Percentiles rank a stretch among this genome's conserved stretches.
phyloP scores from a whole-genome alignment of 2,888 invertebrate genomes.

The Dolomedes plantarius region DNA sequence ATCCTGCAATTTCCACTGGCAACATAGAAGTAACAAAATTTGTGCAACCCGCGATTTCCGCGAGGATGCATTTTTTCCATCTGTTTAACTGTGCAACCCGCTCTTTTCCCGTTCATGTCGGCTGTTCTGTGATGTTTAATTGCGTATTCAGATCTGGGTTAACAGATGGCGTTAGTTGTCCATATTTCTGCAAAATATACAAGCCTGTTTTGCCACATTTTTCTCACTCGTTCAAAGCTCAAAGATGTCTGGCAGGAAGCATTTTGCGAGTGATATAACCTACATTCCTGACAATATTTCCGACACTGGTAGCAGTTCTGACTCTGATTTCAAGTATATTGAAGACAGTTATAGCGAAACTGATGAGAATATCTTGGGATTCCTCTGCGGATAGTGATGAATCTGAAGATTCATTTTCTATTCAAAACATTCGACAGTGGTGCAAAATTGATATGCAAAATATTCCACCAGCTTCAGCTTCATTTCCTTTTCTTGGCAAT shows the following conservation, averaged over 20 bases:
- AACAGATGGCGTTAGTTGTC: conserved; percentile 8
- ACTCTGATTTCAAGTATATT: conserved; percentile 19
- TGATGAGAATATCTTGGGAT: conserved; percentile 7
- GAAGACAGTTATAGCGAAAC: conserved; percentile 2
- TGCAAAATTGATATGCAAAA: conserved; percentile 3
- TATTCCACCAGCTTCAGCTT: conserved; percentile 21
- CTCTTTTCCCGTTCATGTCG: not conserved
- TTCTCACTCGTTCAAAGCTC: conserved; percentile 4
- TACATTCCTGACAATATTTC: conserved; percentile 8
- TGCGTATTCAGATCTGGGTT: conserved; percentile 4
- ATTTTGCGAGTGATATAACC: too few relatives aligned
- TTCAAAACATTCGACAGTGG: conserved; percentile 14
- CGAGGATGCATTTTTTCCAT: conserved; percentile 28
- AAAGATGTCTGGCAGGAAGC: conserved; percentile 13
- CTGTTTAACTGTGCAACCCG: conserved; percentile 22
- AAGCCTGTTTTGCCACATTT: conserved; percentile 3
- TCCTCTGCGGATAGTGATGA: conserved; percentile 21
- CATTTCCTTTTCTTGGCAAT: conserved; percentile 33
- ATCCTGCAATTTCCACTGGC: conserved; percentile 29
- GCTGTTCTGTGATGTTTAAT: conserved; percentile 8
- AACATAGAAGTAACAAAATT: conserved; percentile 19
- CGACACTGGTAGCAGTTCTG: conserved; percentile 18
- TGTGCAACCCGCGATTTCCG: conserved; percentile 23
- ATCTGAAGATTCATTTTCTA: conserved; percentile 15
- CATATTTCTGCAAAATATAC: not conserved